Base-by-base conservation (phyloP, 2,797 vertebrate genomes). In the Xiphophorus birchmanni region DNA sequence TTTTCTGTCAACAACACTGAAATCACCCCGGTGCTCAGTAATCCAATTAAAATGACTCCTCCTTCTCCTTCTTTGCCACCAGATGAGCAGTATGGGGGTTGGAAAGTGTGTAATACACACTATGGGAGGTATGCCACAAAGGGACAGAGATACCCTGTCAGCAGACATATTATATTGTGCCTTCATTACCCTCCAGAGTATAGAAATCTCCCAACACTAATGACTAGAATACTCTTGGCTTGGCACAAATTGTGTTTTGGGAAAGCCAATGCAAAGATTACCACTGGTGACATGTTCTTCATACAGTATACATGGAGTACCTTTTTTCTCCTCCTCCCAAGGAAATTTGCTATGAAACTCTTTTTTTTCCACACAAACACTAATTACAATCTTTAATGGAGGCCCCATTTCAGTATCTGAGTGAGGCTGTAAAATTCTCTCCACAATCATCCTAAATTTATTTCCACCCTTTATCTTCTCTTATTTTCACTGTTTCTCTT, bases 351-450 rank as follows among this genome's bases (percentile, higher is more conserved):
- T 90, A 86, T 92, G 91, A 86, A 81, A 91, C 90, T 93, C 94
- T 89, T 94, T 95, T 94, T 95, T 95, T 35, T 35, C 15, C 4
- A 8, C 91, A 83, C 92, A 96, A 94, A 95, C 93, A 96, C 97
- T 96, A 97, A 96, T 97, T 96, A 96, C 81, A 79, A 93, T 90
- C 91, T 91, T 93, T 96, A 97, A 97, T 96, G 94, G 60, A 91
- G 94, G 95, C 93, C 83, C 81, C 84, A 88, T 88, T 91, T 93
- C 74, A 84, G 77, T 82, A 91, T 86, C 89, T 90, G 74, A 90
- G 84, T 85, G 83, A 87, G 93, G 85, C 88, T 77, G 35, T 63
- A 65, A 82, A 92, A 93, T 87, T 91, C 94, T 95, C 94, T 79
- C 78, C 81, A 90, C 94, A 95, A 94, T 94, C 94, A 93, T 88